phyloP scores from a whole-genome alignment of 53 echinoderm and acorn worm genomes.

The Apostichopus leukothele region DNA sequence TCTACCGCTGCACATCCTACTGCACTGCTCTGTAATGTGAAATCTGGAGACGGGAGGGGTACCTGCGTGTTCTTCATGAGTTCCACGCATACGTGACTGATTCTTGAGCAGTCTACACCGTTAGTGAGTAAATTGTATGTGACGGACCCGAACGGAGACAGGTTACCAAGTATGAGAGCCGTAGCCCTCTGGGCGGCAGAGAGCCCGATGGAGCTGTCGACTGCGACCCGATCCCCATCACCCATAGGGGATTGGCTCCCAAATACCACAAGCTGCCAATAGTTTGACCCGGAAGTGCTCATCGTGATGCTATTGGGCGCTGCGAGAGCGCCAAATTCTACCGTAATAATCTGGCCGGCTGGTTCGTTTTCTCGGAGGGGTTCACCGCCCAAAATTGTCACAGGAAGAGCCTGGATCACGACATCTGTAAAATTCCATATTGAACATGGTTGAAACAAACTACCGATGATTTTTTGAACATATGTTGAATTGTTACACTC shows the following conservation, averaged over 20 bases:
- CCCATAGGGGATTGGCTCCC: conserved; percentile 59
- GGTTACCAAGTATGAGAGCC: neutral
- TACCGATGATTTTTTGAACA: no score
- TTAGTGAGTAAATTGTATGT: neutral
- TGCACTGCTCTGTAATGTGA: neutral
- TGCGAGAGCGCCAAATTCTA: neutral
- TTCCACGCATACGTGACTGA: conserved; percentile 10
- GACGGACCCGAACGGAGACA: neutral
- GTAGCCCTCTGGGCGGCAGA: neutral
- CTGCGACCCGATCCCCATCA: conserved; percentile 16
- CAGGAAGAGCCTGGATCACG: neutral
- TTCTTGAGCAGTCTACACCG: conserved; percentile 3
- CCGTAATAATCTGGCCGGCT: neutral
- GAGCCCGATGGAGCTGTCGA: neutral
- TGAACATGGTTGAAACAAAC: no score
- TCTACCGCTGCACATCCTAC: neutral
- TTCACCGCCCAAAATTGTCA: neutral
- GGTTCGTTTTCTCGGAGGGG: conserved; percentile 1
- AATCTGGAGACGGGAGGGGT: conserved; percentile 10
- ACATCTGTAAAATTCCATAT: neutral
- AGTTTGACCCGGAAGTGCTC: conserved; percentile 50
- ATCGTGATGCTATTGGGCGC: neutral
- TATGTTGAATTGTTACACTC: no score
- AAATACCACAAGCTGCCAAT: conserved; percentile 75
- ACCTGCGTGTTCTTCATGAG: conserved; percentile 16